Evolutionary conservation across 1,140 invertebrate genomes (phyloP).

Genomic region (Andrena cerasifolii): DNA sequence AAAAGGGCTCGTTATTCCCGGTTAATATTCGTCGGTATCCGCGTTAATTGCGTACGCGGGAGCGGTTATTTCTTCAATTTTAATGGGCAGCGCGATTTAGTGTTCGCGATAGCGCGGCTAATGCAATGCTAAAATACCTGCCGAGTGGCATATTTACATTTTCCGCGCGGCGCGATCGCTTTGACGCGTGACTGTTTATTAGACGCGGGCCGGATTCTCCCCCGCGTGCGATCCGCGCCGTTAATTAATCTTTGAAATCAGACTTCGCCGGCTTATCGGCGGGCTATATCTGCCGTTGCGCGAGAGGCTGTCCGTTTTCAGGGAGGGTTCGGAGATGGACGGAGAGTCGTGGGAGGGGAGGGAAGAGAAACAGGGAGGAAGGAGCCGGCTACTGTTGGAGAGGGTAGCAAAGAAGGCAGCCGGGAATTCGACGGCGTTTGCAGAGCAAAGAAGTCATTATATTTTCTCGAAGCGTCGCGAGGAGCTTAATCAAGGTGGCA

Average conservation of each 20-base stretch:
- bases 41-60: constrained; percentile 4
- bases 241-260: constrained; percentile 44
- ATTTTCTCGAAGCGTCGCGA: constrained; percentile 81
- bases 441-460: constrained; percentile 80
- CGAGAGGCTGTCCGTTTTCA: too few species aligned
- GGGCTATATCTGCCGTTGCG: too few species aligned
- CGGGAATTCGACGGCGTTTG: constrained; percentile 73
- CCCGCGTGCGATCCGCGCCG: too few species aligned
- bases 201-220: background rate
- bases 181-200: constrained; percentile 34
- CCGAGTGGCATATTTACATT: constrained; percentile 7
- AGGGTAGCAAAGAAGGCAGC: background rate
- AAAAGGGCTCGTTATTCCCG: background rate
- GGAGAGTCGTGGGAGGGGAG: constrained; percentile 21
- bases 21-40: constrained; percentile 6
- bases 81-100: constrained; percentile 21
- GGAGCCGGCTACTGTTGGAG: background rate
- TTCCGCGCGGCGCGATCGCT: background rate
- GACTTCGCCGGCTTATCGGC: constrained; percentile 14
- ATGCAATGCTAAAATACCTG: background rate
- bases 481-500: constrained; percentile 81
- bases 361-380: constrained; percentile 22
- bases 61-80: constrained; percentile 19
- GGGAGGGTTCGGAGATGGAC: background rate
- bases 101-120: constrained; percentile 15